phyloP scores from a whole-genome alignment of 2,797 vertebrate species.

The Eulemur mongoz region DNA sequence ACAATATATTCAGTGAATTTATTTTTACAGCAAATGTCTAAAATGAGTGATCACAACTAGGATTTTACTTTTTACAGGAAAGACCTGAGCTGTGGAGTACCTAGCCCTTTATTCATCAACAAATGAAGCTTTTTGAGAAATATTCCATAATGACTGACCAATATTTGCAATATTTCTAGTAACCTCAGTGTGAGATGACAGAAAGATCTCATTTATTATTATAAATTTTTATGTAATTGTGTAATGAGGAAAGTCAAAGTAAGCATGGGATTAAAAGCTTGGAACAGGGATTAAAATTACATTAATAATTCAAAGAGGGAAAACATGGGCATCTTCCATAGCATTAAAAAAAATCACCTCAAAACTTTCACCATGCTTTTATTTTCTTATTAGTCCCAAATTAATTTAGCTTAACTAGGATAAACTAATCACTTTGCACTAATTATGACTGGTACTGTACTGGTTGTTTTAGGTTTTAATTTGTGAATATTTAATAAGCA shows the following conservation, averaged over 20 bases:
- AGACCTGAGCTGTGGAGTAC: not conserved
- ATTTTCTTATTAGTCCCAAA: not conserved
- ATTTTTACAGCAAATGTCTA: not conserved
- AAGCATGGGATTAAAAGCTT: not conserved
- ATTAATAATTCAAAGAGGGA: not conserved
- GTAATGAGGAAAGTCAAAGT: not conserved
- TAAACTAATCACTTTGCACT: not conserved
- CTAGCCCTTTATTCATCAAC: not conserved
- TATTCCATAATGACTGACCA: not conserved
- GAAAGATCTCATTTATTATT: not conserved
- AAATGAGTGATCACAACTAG: not conserved
- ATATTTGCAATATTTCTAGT: not conserved
- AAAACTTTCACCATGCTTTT: not conserved
- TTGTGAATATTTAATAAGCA: not conserved
- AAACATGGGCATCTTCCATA: not conserved
- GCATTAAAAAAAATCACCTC: not conserved
- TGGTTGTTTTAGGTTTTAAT: constrained; percentile 15
- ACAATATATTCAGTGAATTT: not conserved
- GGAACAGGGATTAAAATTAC: not conserved
- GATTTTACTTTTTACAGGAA: not conserved
- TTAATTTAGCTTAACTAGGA: constrained; percentile 24
- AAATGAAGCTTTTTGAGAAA: not conserved
- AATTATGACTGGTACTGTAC: not conserved
- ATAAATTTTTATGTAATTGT: not conserved
- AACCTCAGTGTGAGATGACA: not conserved